Percentiles rank a stretch among this genome's conserved stretches.
Conservation (phyloP, 2,113 vertebrate genomes). For the Phrynosoma blainvillii region DNA sequence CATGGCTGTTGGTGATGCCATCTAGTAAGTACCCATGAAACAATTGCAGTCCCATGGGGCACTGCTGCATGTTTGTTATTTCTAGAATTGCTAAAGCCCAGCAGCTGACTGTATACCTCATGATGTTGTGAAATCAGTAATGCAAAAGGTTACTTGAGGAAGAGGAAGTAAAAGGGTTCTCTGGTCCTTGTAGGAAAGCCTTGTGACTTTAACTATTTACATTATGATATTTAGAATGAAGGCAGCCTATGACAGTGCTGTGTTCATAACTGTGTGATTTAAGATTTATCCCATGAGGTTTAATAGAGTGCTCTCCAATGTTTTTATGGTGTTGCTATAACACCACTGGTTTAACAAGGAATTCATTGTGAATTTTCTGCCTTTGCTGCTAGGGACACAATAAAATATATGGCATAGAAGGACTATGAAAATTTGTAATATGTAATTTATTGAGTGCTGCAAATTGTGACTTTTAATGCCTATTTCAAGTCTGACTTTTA, state of each 20-base stretch:
- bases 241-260: background rate
- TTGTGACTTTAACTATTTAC: background rate
- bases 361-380: background rate
- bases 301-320: background rate
- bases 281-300: background rate
- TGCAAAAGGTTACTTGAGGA: background rate
- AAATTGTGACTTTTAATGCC: constrained; percentile 27
- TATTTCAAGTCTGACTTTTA: background rate
- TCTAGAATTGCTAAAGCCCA: background rate
- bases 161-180: background rate
- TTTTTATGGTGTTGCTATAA: background rate
- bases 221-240: background rate
- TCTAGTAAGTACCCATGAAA: background rate
- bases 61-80: background rate
- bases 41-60: background rate
- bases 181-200: background rate
- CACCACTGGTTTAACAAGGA: background rate
- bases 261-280: background rate
- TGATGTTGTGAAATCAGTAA: background rate
- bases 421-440: constrained; percentile 23
- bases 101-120: background rate
- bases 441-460: constrained; percentile 18
- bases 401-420: constrained; percentile 21
- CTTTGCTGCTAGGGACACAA: constrained; percentile 38
- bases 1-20: background rate